These are phyloP conservation scores for Callimorpha dominula DNA, from an alignment of 2,888 invertebrate genomes.

Conservation along the genomic window DNA sequence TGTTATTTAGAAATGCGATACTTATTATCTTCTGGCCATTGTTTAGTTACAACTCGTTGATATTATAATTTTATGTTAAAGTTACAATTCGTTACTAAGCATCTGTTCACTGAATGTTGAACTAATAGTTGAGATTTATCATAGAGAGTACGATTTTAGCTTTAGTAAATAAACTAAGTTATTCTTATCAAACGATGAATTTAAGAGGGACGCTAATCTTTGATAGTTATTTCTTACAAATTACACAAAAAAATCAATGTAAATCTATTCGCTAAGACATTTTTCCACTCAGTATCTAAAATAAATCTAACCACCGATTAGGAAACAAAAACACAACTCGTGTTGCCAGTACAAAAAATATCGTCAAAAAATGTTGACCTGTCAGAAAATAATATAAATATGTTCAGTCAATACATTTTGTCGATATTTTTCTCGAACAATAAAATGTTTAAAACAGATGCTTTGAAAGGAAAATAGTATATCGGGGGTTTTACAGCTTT, in stretches of 20 bases:
- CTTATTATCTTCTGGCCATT: conserved; percentile 8
- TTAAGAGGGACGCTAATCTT: neutral
- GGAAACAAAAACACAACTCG: neutral
- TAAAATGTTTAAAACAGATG: conserved; percentile 10
- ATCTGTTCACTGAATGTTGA: conserved; percentile 10
- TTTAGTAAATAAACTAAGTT: neutral
- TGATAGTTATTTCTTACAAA: neutral
- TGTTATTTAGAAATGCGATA: neutral
- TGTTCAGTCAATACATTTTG: conserved; percentile 21
- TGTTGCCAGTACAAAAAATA: conserved; percentile 9
- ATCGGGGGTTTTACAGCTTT: conserved; percentile 10
- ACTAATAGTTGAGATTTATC: conserved; percentile 1
- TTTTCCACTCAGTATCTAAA: conserved; percentile 5
- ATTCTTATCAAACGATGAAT: neutral
- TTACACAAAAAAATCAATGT: neutral
- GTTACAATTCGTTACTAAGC: neutral
- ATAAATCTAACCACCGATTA: neutral
- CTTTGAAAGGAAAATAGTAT: conserved; percentile 5
- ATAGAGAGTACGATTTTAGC: neutral
- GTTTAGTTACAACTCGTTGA: neutral
- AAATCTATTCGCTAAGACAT: neutral
- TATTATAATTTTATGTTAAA: neutral
- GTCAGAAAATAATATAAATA: conserved; percentile 17
- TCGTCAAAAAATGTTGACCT: conserved; percentile 15
- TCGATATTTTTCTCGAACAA: conserved; percentile 26